Conservation (phyloP, 2,888 invertebrate species). For the Lithodes maja region DNA sequence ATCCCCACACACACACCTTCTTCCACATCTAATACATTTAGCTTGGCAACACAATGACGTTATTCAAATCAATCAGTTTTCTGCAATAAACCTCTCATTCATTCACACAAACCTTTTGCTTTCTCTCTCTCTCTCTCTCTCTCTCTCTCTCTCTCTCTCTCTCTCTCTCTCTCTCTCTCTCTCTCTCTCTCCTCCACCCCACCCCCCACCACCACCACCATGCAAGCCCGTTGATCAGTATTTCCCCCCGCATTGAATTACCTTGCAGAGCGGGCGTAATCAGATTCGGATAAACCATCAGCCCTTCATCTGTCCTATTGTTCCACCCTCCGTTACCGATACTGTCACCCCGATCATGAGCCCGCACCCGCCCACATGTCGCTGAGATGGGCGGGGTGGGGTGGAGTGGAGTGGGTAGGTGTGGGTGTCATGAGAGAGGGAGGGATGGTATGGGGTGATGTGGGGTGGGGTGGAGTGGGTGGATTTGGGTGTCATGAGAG, state of each 20-base stretch:
- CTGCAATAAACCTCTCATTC: too few species aligned
- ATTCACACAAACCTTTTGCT: too few species aligned
- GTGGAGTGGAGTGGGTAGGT: background rate
- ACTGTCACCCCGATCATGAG: background rate
- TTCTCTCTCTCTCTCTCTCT: background rate
- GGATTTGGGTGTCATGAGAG: background rate
- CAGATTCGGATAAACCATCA: background rate
- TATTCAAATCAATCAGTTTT: too few species aligned
- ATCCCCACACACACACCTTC: too few species aligned
- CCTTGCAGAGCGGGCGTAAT: background rate
- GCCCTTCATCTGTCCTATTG: background rate
- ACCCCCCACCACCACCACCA: background rate
- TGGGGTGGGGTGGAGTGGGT: background rate
- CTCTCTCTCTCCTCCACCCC: background rate
- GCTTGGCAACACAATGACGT: too few species aligned
- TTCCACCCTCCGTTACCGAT: background rate
- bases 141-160: background rate
- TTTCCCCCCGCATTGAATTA: background rate
- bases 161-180: background rate
- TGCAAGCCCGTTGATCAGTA: background rate
- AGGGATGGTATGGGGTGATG: background rate
- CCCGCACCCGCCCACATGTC: background rate
- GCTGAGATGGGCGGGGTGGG: background rate
- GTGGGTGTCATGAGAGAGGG: background rate
- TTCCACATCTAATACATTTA: too few species aligned